These are phyloP conservation scores for Aldrovandia affinis DNA, from an alignment of 2,797 vertebrate genomes.

Conservation along the genomic window DNA sequence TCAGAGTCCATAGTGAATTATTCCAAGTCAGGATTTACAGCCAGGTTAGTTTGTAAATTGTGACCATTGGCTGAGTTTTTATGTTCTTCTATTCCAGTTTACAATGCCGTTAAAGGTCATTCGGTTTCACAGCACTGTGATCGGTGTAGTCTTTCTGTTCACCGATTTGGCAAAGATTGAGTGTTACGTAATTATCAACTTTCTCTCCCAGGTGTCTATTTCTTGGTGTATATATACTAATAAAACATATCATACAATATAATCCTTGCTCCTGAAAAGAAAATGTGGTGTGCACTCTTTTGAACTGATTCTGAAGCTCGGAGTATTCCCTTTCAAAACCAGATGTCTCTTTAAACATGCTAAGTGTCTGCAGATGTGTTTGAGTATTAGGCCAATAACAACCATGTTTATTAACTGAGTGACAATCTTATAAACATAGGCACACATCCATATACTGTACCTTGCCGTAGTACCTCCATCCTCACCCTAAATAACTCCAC, in stretches of 20 bases:
- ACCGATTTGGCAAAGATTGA: neutral
- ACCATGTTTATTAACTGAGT: neutral
- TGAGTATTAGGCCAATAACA: constrained; percentile 14
- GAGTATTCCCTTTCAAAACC: constrained; percentile 4
- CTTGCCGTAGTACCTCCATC: neutral
- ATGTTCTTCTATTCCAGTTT: constrained; percentile 1
- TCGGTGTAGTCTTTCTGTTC: neutral
- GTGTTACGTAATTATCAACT: neutral
- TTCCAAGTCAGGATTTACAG: neutral
- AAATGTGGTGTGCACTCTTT: neutral
- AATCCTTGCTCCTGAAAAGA: neutral
- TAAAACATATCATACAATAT: neutral
- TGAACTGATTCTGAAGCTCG: neutral
- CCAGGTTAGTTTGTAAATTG: constrained; percentile 9
- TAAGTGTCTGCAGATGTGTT: constrained; percentile 24
- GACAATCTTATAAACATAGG: constrained; percentile 15
- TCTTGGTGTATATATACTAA: neutral
- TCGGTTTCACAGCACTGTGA: neutral
- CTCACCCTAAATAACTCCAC: constrained; percentile 14
- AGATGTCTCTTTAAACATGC: constrained; percentile 12
- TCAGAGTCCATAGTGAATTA: neutral
- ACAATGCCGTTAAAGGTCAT: constrained; percentile 3
- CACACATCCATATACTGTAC: constrained; percentile 9
- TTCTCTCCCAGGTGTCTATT: neutral
- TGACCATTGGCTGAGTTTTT: neutral